Evolutionary conservation across 2,113 vertebrate species (phyloP), one percentile per base, ranked within the genome.

Genomic region (Corythoichthys haematopterus): DNA sequence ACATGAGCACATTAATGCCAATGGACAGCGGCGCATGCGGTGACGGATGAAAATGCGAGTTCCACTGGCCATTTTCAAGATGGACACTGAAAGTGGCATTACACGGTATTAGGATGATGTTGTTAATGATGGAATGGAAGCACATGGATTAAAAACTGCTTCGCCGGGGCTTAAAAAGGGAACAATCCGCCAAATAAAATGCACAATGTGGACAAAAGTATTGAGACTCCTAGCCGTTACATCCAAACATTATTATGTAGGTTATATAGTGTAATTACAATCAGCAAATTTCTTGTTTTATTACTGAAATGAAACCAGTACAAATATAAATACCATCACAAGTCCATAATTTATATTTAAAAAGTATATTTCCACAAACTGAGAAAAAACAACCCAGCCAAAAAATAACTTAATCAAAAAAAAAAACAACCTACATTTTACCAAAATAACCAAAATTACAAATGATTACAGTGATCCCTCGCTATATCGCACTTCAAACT

Each of bases 1-100:
- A 91, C 71, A 91, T 76, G 80, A 80, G 79, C 79, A 75, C 68
- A 82, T 90, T 90, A 90, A 70, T 82, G 84, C 74, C 65, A 51
- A 70, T 66, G 71, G 72, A 65, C 57, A 57, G 65, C 53, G 37
- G 43, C 77, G 70, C 60, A 73, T 74, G 71, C 64, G 55, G 47
- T 5, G 9, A n/a, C 10, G 37, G 15, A 36, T 20, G 28, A 35
- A 11, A 3, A 48, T 7, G 15, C 20, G 20, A 45, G 20, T 13
- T 33, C 12, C 6, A 37, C 16, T n/a, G 35, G 59, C 16, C 35
- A 43, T 28, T 36, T 61, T 6, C 8, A 16, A 48, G 14, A 15
- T 4, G 15, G 47, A 12, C 12, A 2, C 11, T 48, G 59, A 15
- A 53, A 74, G 75, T 77, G 73, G 64, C 14, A 80, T 52, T 80